A percentile compares a stretch with the other conserved stretches of the same genome.
These are phyloP conservation scores for Drosophila burlai DNA, from an alignment of 1,140 invertebrate genomes.

Conservation along the genomic window DNA sequence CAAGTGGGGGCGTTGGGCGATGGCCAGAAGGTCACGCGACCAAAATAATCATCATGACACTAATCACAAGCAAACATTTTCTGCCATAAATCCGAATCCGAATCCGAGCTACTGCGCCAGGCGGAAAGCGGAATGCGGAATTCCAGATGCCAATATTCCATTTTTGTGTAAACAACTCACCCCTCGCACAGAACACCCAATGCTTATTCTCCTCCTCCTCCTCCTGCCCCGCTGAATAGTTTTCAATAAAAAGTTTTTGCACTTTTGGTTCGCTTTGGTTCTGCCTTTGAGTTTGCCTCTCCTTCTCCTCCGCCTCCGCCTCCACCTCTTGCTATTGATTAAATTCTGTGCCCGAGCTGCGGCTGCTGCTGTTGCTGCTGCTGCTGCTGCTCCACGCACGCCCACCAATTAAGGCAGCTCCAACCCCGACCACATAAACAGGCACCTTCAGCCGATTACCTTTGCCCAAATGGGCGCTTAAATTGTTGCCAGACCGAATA, in stretches of 20 bases:
- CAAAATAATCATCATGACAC: slow-evolving; percentile 45
- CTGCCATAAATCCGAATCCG: slow-evolving; percentile 35
- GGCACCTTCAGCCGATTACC: slow-evolving; percentile 22
- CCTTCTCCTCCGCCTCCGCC: slow-evolving; percentile 6
- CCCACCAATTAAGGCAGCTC: slow-evolving; percentile 45
- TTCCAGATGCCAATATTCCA: slow-evolving; percentile 35
- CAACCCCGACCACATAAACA: slow-evolving; percentile 4
- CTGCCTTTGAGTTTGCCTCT: background rate
- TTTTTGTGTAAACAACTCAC: slow-evolving; percentile 47
- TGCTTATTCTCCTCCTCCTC: background rate
- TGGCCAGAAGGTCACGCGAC: slow-evolving; percentile 3
- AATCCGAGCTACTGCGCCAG: slow-evolving; percentile 9
- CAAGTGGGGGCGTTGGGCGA: background rate
- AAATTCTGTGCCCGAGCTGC: slow-evolving; percentile 29
- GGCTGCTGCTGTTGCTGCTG: background rate
- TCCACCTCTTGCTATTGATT: slow-evolving; percentile 42
- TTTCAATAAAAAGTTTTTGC: slow-evolving; percentile 52
- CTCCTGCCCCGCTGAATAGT: slow-evolving; percentile 11
- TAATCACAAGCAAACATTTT: slow-evolving; percentile 38
- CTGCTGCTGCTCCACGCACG: slow-evolving; percentile 3
- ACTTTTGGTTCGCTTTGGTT: slow-evolving; percentile 18
- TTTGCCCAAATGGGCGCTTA: slow-evolving; percentile 36
- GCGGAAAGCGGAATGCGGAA: slow-evolving; percentile 2
- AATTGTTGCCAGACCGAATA: slow-evolving; percentile 41
- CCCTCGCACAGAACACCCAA: background rate